Evolutionary conservation across 2,113 vertebrate species (phyloP).

Genomic region (Athene noctua): DNA sequence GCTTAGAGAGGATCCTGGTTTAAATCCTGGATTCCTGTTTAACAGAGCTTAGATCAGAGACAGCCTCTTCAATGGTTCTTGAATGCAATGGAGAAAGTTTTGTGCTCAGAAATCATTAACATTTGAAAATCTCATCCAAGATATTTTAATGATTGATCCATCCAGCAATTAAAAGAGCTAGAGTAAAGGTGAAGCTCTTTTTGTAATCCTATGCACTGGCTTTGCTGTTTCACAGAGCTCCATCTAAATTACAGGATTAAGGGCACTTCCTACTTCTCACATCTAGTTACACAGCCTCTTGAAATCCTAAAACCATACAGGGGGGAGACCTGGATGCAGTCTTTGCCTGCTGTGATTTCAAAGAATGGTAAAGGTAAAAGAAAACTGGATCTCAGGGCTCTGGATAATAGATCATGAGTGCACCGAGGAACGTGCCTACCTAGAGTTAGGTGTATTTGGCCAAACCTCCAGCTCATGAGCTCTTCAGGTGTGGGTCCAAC

Average conservation of each 20-base stretch:
- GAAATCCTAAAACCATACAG: not conserved
- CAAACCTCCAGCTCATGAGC: not conserved
- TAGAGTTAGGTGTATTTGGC: not conserved
- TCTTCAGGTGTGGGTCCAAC: not conserved
- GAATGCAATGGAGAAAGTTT: not conserved
- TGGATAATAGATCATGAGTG: not conserved
- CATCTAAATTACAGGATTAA: not conserved
- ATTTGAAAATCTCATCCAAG: not conserved
- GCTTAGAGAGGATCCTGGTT: not conserved
- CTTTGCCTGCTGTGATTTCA: not conserved
- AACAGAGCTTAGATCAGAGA: not conserved
- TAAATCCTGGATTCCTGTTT: not conserved
- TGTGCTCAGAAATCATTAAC: not conserved
- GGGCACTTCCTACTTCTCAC: not conserved
- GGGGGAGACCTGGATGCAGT: not conserved
- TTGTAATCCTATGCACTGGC: not conserved
- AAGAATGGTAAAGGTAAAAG: not conserved
- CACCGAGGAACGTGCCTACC: not conserved
- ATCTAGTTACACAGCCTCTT: not conserved
- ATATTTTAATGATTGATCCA: not conserved
- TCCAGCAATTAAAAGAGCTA: not conserved
- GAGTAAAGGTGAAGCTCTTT: not conserved
- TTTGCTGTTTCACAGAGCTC: not conserved
- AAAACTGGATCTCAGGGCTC: not conserved
- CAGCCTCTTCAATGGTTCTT: not conserved